phyloP scores from a whole-genome alignment of 2,113 vertebrate genomes.

The Oncorhynchus tshawytscha region DNA sequence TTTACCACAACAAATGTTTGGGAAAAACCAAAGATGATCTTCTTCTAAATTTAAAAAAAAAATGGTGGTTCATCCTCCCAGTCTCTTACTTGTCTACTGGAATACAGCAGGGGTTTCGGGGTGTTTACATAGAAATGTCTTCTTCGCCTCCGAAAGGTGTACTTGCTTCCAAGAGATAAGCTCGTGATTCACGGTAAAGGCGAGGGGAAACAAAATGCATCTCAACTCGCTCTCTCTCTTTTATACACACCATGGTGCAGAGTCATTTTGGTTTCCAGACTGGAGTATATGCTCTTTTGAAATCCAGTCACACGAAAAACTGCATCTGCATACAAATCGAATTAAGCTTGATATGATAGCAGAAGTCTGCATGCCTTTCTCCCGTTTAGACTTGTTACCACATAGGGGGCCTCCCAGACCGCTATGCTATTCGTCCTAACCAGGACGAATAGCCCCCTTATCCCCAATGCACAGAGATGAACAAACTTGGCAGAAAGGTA shows the following conservation, averaged over 20 bases:
- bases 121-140: constrained; percentile 69
- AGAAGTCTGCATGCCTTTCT: no score
- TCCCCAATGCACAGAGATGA: constrained; percentile 68
- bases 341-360: no score
- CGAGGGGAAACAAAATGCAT: constrained; percentile 50
- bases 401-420: constrained; percentile 22
- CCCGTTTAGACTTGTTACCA: constrained; percentile 24
- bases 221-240: constrained; percentile 48
- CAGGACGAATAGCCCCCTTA: constrained; percentile 40
- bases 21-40: constrained; percentile 19
- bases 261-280: constrained; percentile 57
- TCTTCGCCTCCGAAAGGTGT: constrained; percentile 44
- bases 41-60: background rate
- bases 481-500: constrained; percentile 74
- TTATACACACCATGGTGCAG: constrained; percentile 31
- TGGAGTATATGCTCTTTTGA: constrained; percentile 21
- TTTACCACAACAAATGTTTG: constrained; percentile 20
- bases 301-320: background rate
- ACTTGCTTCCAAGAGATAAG: constrained; percentile 56
- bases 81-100: constrained; percentile 49
- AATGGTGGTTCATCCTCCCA: constrained; percentile 17
- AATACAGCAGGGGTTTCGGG: constrained; percentile 41
- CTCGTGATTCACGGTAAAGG: constrained; percentile 55
- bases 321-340: constrained; percentile 26
- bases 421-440: constrained; percentile 59